Evolutionary conservation across 2,113 vertebrate genomes (phyloP).

Genomic region (Oceanites oceanicus): DNA sequence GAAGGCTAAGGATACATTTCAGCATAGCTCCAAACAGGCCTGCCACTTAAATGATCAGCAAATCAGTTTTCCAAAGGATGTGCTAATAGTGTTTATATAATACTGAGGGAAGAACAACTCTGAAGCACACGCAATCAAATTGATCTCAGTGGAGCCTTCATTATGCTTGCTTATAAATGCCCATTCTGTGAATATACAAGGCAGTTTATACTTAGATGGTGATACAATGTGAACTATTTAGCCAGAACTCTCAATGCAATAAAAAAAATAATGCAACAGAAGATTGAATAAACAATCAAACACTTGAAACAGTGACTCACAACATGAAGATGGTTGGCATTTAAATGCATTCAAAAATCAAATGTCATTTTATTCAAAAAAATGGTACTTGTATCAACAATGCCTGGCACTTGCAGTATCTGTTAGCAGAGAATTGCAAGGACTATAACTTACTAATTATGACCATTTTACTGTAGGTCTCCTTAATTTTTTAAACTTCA

Average conservation of each 20-base stretch:
- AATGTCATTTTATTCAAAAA: constrained; percentile 16
- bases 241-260: background rate
- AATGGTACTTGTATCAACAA: background rate
- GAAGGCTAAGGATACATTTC: background rate
- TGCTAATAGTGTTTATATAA: background rate
- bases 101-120: background rate
- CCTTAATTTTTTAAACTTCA: background rate
- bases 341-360: constrained; percentile 39
- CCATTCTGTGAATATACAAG: background rate
- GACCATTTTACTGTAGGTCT: background rate
- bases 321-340: constrained; percentile 36
- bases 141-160: background rate
- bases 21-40: background rate
- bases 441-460: background rate
- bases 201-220: background rate
- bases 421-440: background rate
- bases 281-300: constrained; percentile 52
- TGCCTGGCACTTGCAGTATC: background rate
- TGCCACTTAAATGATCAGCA: background rate
- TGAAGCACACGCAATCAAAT: background rate
- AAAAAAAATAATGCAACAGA: constrained; percentile 22
- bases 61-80: constrained; percentile 7
- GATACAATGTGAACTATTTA: background rate
- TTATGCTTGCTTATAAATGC: background rate
- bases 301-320: constrained; percentile 46